Conservation (phyloP, 2,888 invertebrate species). For the Minunthozetes semirufus region DNA sequence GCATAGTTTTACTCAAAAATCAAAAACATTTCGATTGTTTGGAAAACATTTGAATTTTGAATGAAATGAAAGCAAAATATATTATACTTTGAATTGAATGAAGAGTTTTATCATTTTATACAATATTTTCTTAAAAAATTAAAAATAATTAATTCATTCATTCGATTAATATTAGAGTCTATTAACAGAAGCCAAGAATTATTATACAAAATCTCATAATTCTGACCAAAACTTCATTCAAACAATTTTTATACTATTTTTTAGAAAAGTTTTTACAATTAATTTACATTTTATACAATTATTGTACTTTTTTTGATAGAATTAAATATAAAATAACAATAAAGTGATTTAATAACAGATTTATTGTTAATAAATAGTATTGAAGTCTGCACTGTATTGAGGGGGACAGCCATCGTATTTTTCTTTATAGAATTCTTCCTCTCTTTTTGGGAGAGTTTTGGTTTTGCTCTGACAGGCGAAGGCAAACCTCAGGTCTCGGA, state of each 20-base stretch:
- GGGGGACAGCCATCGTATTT: constrained; percentile 28
- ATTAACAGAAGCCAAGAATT: background rate
- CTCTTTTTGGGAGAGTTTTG: constrained; percentile 38
- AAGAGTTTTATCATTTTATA: background rate
- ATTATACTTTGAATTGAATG: background rate
- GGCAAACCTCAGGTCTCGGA: constrained; percentile 41
- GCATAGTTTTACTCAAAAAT: too few relatives aligned
- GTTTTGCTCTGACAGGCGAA: constrained; percentile 41
- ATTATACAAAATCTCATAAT: too few relatives aligned
- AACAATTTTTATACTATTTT: too few relatives aligned
- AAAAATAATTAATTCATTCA: background rate
- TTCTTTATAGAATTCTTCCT: constrained; percentile 22
- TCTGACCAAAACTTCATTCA: too few relatives aligned
- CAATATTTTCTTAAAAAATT: background rate
- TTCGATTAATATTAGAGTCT: background rate
- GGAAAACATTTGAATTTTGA: too few relatives aligned
- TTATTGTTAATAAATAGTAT: constrained; percentile 29
- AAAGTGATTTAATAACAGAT: background rate
- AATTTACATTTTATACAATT: background rate
- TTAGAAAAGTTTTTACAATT: background rate
- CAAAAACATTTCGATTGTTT: too few relatives aligned
- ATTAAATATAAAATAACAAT: background rate
- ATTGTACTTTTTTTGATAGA: background rate
- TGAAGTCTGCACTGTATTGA: constrained; percentile 33
- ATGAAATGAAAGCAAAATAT: background rate